phyloP scores from a whole-genome alignment of 2,888 invertebrate species.

The Cantharis nigra region DNA sequence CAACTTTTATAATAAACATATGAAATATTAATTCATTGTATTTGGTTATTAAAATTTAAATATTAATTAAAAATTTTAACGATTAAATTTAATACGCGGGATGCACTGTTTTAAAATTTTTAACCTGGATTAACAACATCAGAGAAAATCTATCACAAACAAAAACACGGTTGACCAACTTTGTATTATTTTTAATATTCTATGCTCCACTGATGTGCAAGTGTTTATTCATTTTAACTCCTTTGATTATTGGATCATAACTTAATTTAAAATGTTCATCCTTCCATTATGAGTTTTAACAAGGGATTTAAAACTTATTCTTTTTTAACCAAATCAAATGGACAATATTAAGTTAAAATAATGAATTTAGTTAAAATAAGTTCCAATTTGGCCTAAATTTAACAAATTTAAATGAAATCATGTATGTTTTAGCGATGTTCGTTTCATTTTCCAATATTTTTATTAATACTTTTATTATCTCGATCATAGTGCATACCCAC shows the following conservation, averaged over 20 bases:
- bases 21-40: not conserved
- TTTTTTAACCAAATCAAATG: not conserved
- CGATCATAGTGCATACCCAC: too few relatives aligned
- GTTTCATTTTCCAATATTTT: too few relatives aligned
- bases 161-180: constrained; percentile 22
- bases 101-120: constrained; percentile 16
- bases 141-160: constrained; percentile 18
- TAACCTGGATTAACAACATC: constrained; percentile 25
- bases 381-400: not conserved
- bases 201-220: constrained; percentile 26
- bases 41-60: not conserved
- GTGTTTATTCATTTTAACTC: constrained; percentile 27
- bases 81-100: not conserved
- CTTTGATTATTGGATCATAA: constrained; percentile 26
- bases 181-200: constrained; percentile 26
- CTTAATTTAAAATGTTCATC: constrained; percentile 19
- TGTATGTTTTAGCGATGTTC: too few relatives aligned
- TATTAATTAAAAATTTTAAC: not conserved
- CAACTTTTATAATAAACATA: not conserved
- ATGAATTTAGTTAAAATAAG: not conserved
- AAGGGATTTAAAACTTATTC: not conserved
- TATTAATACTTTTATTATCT: too few relatives aligned
- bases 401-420: too few relatives aligned
- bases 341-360: not conserved
- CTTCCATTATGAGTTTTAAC: constrained; percentile 10